Conservation (phyloP, 1,140 invertebrate genomes). For the Pseudobourletiella spinata region DNA sequence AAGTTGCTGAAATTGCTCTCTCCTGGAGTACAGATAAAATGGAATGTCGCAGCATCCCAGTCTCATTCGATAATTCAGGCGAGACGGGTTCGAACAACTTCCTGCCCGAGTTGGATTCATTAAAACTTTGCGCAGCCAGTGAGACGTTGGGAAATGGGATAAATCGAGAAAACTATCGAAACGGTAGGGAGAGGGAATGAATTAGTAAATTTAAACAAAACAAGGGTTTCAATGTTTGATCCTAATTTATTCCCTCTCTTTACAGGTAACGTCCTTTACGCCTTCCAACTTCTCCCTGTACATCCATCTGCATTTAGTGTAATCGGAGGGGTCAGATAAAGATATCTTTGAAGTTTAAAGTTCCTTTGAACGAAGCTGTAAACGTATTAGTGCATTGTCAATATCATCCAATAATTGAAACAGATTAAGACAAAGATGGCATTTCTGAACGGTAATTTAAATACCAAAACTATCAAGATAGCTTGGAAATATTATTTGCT, state of each 20-base stretch:
- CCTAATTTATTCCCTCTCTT: no score
- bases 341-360: neutral
- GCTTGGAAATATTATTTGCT: neutral
- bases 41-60: neutral
- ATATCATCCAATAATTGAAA: neutral
- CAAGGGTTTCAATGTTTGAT: no score
- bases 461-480: neutral
- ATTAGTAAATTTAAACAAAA: neutral
- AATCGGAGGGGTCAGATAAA: neutral
- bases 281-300: no score
- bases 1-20: neutral
- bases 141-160: neutral
- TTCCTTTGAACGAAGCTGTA: neutral
- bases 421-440: neutral
- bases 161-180: neutral
- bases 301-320: no score
- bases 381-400: neutral
- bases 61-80: neutral
- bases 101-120: neutral
- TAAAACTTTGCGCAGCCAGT: neutral
- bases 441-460: neutral
- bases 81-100: neutral
- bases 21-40: neutral
- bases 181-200: neutral
- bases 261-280: no score